These are phyloP conservation scores for Corapipo altera DNA, from an alignment of 2,113 vertebrate species.

Conservation along the genomic window DNA sequence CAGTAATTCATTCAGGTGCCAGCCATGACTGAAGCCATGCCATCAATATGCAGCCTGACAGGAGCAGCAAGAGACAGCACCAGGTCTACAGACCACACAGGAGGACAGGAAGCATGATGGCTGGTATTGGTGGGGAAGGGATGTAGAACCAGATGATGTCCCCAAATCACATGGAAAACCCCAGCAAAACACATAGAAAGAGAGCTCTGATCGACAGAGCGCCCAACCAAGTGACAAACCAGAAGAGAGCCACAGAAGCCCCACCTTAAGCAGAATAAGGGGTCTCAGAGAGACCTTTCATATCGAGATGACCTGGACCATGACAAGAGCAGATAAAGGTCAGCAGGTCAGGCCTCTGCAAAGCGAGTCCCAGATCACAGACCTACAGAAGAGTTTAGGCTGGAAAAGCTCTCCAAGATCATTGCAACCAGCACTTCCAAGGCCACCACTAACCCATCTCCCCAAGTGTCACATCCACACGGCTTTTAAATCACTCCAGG, in stretches of 20 bases:
- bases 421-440: background rate
- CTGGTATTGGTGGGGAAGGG: background rate
- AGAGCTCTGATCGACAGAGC: background rate
- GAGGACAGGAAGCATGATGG: background rate
- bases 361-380: background rate
- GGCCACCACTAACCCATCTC: background rate
- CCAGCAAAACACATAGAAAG: background rate
- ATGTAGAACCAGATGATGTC: background rate
- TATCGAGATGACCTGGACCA: fast-evolving
- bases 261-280: background rate
- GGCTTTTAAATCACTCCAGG: background rate
- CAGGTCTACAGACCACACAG: background rate
- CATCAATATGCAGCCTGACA: background rate
- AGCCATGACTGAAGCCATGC: background rate
- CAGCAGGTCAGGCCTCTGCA: background rate
- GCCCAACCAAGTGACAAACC: background rate
- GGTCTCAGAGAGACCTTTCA: background rate
- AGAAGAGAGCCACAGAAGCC: background rate
- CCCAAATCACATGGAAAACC: background rate
- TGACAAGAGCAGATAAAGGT: background rate
- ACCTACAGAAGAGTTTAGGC: background rate
- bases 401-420: background rate
- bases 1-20: constrained; percentile 13
- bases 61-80: background rate
- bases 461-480: background rate